phyloP scores from a whole-genome alignment of 2,113 vertebrate genomes.

The Onychostoma macrolepis region DNA sequence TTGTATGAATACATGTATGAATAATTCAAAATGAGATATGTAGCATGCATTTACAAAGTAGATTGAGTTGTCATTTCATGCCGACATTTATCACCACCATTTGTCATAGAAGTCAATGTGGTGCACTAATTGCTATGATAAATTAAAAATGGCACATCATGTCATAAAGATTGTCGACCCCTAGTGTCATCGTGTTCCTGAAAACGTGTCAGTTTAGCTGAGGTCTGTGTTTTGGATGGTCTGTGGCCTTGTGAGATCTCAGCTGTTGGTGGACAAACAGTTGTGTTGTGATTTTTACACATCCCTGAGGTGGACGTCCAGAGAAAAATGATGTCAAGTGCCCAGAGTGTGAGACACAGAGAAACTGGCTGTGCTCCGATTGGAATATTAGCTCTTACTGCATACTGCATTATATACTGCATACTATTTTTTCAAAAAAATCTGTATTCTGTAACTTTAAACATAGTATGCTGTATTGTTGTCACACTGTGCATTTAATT shows the following conservation, averaged over 20 bases:
- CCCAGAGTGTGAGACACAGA: background rate
- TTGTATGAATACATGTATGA: background rate
- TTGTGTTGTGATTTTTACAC: conserved; percentile 23
- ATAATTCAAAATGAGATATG: background rate
- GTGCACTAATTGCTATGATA: background rate
- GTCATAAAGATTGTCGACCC: background rate
- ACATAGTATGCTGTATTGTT: background rate
- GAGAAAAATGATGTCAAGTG: conserved; percentile 16
- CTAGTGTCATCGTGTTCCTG: background rate
- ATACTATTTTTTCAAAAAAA: background rate
- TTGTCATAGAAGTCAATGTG: background rate
- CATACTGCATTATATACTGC: background rate
- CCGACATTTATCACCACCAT: background rate
- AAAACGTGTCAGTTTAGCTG: background rate
- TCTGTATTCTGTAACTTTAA: background rate
- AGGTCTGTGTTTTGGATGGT: conserved; percentile 3
- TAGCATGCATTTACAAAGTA: background rate
- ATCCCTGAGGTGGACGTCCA: conserved; percentile 21
- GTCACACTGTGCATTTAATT: too few relatives aligned
- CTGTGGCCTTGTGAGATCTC: conserved; percentile 8
- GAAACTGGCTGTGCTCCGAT: background rate
- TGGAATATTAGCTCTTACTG: background rate
- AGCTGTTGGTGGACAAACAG: conserved; percentile 20
- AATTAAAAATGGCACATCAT: background rate
- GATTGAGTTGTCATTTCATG: background rate